These are phyloP conservation scores for Scytalopus superciliaris DNA, from an alignment of 2,113 vertebrate genomes.

Conservation along the genomic window DNA sequence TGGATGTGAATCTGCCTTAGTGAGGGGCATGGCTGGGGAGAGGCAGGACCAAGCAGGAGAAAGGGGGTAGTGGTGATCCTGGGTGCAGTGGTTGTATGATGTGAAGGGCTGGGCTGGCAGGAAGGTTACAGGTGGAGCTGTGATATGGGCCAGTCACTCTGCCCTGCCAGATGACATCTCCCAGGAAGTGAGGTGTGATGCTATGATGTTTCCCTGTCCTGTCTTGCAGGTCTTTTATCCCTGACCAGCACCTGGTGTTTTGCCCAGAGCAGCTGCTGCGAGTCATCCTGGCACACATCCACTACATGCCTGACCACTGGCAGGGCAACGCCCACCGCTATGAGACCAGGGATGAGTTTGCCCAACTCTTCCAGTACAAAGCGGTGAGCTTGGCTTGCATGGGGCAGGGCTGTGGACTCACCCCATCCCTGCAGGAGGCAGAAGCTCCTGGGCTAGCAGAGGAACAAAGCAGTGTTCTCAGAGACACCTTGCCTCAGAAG, in stretches of 20 bases:
- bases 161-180: not conserved
- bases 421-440: not conserved
- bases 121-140: not conserved
- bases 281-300: conserved; percentile 95
- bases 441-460: not conserved
- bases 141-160: not conserved
- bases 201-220: not conserved
- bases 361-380: conserved; percentile 99
- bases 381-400: conserved; percentile 82
- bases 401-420: not conserved
- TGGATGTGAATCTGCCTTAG: not conserved
- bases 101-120: not conserved
- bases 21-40: not conserved
- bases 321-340: conserved; percentile 96
- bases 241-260: conserved; percentile 96
- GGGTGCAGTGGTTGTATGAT: not conserved
- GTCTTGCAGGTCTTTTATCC: conserved; percentile 90
- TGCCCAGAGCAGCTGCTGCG: conserved; percentile 97
- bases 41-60: not conserved
- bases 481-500: not conserved
- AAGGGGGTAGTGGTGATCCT: not conserved
- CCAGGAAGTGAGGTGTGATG: not conserved
- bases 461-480: not conserved
- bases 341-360: conserved; percentile 95
- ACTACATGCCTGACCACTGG: conserved; percentile 99